Evolutionary conservation across 2,113 vertebrate genomes (phyloP), one percentile per base, ranked within the genome.

Genomic region (Heterochromis multidens): DNA sequence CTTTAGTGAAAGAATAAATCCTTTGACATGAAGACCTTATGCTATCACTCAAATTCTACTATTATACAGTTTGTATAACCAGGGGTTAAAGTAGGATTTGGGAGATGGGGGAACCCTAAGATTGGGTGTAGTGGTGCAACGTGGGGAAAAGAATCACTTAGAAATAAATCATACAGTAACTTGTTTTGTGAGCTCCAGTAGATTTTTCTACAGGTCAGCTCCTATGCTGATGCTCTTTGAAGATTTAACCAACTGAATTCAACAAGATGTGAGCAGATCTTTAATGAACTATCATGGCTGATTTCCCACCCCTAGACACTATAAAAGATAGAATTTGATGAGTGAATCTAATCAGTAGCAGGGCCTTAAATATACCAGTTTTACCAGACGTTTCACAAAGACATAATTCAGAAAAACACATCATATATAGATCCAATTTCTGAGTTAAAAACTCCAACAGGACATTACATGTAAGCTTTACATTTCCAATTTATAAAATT

Each of bases 1-100:
- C 76, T 27, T 57, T 82, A 63, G 13, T 54, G 8, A 78, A 79
- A 83, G 40, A 49, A 11, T 72, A 81, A 79, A 16, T 3, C 54
- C 4, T 56, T 9, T 52, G 13, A n/a, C 19, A 61, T 21, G 4
- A 81, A 65, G 84, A 63, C 2, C n/a, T 19, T 33, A 25, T 14
- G 11, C 14, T 67, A 33, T 63, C 37, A 40, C 9, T 63, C 11
- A 79, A 37, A 74, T 35, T n/a, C 2, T 29, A 10, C 52, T 62
- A 35, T 7, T 72, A 7, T 29, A 17, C 6, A 37, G 1, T 59
- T 40, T 35, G 62, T 35, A 27, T 65, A 4, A 67, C 25, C 40
- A 49, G 16, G 23, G 65, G 40, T 72, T 72, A 49, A 49, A 72
- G 23, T 0, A 2, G 65, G 40, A 72, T 72, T 0, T 4, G 9